These are phyloP conservation scores for Hypsibius dujardini DNA, from an alignment of 1,140 invertebrate species.

Conservation along the genomic window DNA sequence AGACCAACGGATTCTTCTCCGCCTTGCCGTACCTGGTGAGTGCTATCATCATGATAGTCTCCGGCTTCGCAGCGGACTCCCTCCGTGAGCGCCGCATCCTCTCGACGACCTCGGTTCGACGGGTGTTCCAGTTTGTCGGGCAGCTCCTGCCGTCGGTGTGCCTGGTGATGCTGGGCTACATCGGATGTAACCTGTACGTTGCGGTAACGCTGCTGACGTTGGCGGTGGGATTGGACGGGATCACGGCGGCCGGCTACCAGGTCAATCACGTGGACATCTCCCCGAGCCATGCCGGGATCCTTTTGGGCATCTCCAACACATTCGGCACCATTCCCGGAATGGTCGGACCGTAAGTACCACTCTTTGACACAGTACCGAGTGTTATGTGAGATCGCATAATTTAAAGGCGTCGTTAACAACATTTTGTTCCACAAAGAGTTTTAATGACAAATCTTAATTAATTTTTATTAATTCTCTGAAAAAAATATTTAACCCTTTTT, in stretches of 20 bases:
- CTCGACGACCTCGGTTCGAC: constrained; percentile 22
- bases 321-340: too few species aligned
- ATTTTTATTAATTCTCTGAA: too few species aligned
- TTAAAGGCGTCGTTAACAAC: too few species aligned
- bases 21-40: constrained; percentile 41
- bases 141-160: constrained; percentile 38
- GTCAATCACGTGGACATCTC: neutral
- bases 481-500: too few species aligned
- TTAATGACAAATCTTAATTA: too few species aligned
- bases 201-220: neutral
- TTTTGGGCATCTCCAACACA: too few species aligned
- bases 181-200: constrained; percentile 41
- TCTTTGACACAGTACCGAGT: too few species aligned
- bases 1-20: constrained; percentile 38
- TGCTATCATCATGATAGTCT: constrained; percentile 34
- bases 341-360: too few species aligned
- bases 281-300: neutral
- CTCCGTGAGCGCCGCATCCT: constrained; percentile 26
- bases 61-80: constrained; percentile 37
- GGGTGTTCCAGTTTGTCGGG: constrained; percentile 25
- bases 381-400: too few species aligned
- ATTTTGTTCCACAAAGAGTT: too few species aligned
- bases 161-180: constrained; percentile 50
- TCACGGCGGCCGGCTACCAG: neutral
- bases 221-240: neutral